Conservation (phyloP, 2,113 vertebrate genomes). For the Parus major region DNA sequence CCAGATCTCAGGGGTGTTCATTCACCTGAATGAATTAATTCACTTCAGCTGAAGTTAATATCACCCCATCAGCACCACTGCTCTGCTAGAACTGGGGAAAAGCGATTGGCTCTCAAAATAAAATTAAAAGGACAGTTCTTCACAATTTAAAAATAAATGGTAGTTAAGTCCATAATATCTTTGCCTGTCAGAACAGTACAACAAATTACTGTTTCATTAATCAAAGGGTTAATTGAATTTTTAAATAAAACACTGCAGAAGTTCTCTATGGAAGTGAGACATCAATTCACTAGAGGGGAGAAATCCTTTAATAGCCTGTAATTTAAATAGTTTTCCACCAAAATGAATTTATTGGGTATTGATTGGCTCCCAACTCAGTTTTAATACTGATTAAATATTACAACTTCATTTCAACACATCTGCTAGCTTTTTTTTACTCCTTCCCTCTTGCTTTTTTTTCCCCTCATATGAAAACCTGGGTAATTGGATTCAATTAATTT, state of each 20-base stretch:
- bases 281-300: slow-evolving; percentile 23
- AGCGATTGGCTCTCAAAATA: background rate
- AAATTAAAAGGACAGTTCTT: background rate
- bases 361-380: slow-evolving; percentile 54
- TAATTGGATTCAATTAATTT: slow-evolving; percentile 26
- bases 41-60: background rate
- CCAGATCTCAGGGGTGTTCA: background rate
- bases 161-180: background rate
- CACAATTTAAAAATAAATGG: background rate
- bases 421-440: background rate
- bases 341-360: slow-evolving; percentile 64
- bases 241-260: slow-evolving; percentile 39
- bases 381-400: slow-evolving; percentile 42
- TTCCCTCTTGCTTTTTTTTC: background rate
- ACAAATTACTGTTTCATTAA: slow-evolving; percentile 12
- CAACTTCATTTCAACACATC: background rate
- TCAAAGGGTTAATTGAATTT: slow-evolving; percentile 55
- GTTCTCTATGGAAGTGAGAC: slow-evolving; percentile 35
- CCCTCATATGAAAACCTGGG: background rate
- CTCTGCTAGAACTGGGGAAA: background rate
- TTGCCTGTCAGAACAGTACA: background rate
- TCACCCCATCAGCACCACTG: background rate
- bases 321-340: slow-evolving; percentile 46
- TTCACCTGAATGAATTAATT: too few relatives aligned
- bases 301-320: slow-evolving; percentile 65